Base-by-base conservation (phyloP, 2,888 invertebrate genomes). In the Zonitis immaculata region DNA sequence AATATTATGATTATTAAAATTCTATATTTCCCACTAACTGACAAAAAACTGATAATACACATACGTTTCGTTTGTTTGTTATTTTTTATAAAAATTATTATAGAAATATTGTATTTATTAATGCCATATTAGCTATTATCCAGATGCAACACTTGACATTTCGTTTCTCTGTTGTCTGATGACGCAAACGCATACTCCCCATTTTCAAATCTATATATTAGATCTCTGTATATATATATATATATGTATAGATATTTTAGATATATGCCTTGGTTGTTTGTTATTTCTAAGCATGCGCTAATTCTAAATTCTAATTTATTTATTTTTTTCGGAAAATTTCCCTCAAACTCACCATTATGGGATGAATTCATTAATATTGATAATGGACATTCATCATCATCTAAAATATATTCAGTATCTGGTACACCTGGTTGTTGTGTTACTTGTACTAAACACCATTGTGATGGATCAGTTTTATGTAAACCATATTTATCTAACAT, bases 401-500 rank as follows among this genome's bases (percentile, higher is more conserved):
- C 95, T 63, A 99, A 80, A 64, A 97, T 89, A 75, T 95, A 92
- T 76, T 98, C 96, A 14, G 88, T 84, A 69, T 87, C 86, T 64
- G 85, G 83, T 64, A 84, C 81, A 67, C 75, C 75, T 20, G 71
- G 71, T 59, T 71, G 76, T 62, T 65, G 74, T 54, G 73, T 76
- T 67, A 95, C 96, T 88, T 98, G 96, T 49, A 97, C 91, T 50
- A 99, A 85, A 74, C 96, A 96, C 81, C 90, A 99, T 67, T 92
- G 89, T 60, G 85, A 82, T 0, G 95, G 91, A 74, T 96, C 94
- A 66, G 90, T 89, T 69, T 90, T 88, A 57, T 90, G 88, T 67
- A 97, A 80, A 28, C 95, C 96, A 76, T 99, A 99, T 79, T 99
- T 99, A 68, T 94, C 89, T 57, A 99, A 82, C 85, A 98, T 97